phyloP scores from a whole-genome alignment of 2,113 vertebrate genomes.

The Charina bottae region DNA sequence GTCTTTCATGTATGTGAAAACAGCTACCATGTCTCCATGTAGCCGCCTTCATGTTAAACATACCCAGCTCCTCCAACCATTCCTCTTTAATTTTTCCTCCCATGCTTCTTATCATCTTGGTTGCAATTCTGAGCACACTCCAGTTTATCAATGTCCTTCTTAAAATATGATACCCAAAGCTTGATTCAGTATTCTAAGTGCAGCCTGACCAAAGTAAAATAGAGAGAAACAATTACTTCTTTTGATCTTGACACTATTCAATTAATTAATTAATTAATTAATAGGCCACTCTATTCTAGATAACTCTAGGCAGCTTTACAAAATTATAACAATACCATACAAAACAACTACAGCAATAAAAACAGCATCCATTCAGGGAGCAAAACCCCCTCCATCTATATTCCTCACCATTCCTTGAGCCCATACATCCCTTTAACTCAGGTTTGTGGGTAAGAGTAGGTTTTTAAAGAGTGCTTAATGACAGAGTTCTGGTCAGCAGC shows the following conservation, averaged over 20 bases:
- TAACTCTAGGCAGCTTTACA: background rate
- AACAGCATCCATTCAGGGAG: background rate
- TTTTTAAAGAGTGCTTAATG: no score
- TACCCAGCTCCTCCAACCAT: background rate
- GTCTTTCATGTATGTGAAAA: no score
- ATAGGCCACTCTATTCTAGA: background rate
- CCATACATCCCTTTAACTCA: no score
- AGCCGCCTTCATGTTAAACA: background rate
- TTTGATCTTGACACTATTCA: background rate
- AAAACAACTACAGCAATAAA: background rate
- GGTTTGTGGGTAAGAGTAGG: no score
- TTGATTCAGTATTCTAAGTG: background rate
- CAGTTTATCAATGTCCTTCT: background rate
- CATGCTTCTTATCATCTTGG: background rate
- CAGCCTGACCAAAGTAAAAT: background rate
- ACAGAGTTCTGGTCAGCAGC: no score
- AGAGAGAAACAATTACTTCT: background rate
- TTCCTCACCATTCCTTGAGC: no score
- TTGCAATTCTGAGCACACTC: background rate
- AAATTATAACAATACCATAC: background rate
- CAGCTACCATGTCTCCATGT: no score
- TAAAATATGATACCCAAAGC: background rate
- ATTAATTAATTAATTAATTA: no score
- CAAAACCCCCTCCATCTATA: no score
- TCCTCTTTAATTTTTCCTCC: background rate